Evolutionary conservation across 1,140 invertebrate species (phyloP).

Genomic region (Drosophila sucinea): DNA sequence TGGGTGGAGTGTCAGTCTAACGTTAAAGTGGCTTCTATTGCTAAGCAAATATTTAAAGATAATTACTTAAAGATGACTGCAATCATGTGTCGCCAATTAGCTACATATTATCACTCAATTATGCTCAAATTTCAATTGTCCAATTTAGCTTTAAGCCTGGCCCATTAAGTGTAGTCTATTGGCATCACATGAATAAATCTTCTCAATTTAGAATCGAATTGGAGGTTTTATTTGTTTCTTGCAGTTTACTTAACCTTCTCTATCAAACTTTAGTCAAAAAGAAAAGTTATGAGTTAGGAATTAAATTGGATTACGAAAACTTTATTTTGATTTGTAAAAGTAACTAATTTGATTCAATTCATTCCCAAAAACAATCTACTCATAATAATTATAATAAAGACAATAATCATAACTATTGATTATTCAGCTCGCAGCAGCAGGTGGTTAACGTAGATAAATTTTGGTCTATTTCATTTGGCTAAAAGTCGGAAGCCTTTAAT

Average conservation of each 20-base stretch:
- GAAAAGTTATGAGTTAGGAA: no score
- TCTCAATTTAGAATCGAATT: no score
- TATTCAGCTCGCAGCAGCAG: slow-evolving; percentile 72
- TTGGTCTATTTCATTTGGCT: slow-evolving; percentile 68
- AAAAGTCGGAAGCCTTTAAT: slow-evolving; percentile 51
- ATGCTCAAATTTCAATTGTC: background rate
- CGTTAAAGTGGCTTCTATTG: slow-evolving; percentile 19
- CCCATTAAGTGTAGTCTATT: background rate
- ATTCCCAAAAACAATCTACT: slow-evolving; percentile 11
- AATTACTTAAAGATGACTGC: slow-evolving; percentile 50
- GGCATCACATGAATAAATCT: no score
- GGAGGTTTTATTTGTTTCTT: no score
- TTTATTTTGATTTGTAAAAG: no score
- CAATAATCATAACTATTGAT: slow-evolving; percentile 58
- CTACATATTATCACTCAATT: background rate
- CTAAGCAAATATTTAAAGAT: slow-evolving; percentile 67
- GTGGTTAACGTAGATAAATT: slow-evolving; percentile 44
- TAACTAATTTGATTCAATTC: no score
- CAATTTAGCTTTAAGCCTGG: background rate
- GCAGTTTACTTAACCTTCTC: no score
- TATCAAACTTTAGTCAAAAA: no score
- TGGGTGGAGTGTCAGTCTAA: background rate
- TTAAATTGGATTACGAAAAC: no score
- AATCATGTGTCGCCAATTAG: background rate
- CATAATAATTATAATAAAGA: slow-evolving; percentile 24